Conservation (phyloP, 2,113 vertebrate species). For the Lophura nycthemera region DNA sequence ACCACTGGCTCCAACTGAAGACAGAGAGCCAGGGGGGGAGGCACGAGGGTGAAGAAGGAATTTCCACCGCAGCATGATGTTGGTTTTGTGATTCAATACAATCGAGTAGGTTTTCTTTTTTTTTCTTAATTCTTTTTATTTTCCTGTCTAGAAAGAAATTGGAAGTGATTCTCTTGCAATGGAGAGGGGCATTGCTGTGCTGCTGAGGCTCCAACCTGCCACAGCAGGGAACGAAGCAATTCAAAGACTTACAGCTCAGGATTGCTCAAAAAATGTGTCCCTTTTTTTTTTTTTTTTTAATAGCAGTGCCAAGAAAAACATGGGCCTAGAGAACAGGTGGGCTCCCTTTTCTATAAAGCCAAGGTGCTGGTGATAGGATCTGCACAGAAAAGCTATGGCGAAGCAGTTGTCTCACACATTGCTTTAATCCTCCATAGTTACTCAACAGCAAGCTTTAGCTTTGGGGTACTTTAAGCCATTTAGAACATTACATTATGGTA, state of each 20-base stretch:
- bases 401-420: not conserved
- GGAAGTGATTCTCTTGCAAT: not conserved
- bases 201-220: not conserved
- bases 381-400: not conserved
- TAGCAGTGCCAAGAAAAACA: rapidly evolving
- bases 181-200: not conserved
- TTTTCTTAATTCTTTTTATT: not conserved
- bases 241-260: not conserved
- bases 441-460: not conserved
- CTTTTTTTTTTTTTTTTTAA: not conserved
- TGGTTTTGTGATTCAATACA: constrained; percentile 40
- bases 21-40: not conserved
- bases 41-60: constrained; percentile 28
- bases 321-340: not conserved
- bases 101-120: not conserved
- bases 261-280: not conserved
- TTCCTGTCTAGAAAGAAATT: not conserved
- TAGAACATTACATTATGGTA: rapidly evolving
- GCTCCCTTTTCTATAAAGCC: not conserved
- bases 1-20: not conserved
- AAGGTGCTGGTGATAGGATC: not conserved
- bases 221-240: not conserved
- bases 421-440: not conserved
- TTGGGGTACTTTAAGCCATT: not conserved
- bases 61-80: constrained; percentile 32